Evolutionary conservation across 2,797 vertebrate genomes (phyloP), one percentile per base, ranked within the genome.

Genomic region (Paramormyrops hopkinsi): DNA sequence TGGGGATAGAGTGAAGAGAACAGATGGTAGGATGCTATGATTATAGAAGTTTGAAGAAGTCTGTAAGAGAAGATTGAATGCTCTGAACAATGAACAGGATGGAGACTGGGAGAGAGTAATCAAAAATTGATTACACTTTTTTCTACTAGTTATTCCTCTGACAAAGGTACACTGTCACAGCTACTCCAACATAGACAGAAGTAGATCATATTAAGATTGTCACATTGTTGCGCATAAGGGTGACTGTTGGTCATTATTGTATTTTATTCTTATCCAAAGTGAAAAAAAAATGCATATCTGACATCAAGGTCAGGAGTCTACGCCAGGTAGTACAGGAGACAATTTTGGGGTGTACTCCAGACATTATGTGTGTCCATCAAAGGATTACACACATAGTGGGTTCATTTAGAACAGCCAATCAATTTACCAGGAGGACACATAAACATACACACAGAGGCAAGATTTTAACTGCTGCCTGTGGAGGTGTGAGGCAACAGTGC

Each of bases 71-170:
- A 79, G 73, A 79, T 79, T 79, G 73, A 79, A 44, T n/a, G 37
- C 73, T 41, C 73, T 79, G 73, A 79, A 79, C 73, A 79, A 79
- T 79, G 73, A 79, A 79, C 73, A n/a, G 17, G 37, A 79, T 44
- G 44, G 73, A 79, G 73, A 79, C 14, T 79, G 73, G 73, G 73
- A n/a, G 73, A 79, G 73, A 79, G 37, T 79, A 44, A 79, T 79
- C 73, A 79, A 79, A 79, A 79, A 79, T n/a, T 79, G 73, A 79
- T 79, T 79, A 79, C 73, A 79, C 73, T 73, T 79, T 44, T 79
- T 44, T 79, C 73, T 79, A 79, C 73, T 79, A 79, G 73, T 79
- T 79, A 79, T 19, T 79, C 37, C 73, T 41, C 73, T n/a, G 5
- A 79, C 73, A 79, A 44, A 41, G 73, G 73, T 79, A 79, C 33